Evolutionary conservation across 2,113 vertebrate species (phyloP).

Genomic region (Athene noctua): DNA sequence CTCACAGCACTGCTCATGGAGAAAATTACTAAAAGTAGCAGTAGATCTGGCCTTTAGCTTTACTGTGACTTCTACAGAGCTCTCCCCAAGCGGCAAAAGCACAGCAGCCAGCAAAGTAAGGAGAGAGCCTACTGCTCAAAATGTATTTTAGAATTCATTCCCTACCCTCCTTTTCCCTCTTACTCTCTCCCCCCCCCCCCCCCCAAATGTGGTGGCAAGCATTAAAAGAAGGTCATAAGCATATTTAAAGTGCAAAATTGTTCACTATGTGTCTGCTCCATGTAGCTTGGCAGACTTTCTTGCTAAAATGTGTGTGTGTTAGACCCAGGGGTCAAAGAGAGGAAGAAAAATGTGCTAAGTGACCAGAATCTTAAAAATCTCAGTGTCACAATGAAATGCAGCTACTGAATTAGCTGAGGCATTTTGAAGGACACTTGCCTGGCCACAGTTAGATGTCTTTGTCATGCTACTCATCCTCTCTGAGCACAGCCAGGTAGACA

Average conservation of each 20-base stretch:
- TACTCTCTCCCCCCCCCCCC: neutral
- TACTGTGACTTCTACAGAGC: neutral
- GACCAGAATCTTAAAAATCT: neutral
- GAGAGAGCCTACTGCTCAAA: neutral
- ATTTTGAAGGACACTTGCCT: neutral
- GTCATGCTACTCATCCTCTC: neutral
- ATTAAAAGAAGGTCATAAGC: neutral
- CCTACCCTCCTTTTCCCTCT: neutral
- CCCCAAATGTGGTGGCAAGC: neutral
- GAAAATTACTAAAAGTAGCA: rapidly evolving
- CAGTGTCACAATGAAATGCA: neutral
- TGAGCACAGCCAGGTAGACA: neutral
- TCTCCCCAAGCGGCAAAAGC: neutral
- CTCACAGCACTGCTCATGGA: neutral
- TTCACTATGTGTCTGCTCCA: neutral
- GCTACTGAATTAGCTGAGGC: neutral
- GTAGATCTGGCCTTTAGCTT: neutral
- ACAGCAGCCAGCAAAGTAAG: neutral
- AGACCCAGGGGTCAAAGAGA: neutral
- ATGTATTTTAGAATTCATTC: neutral
- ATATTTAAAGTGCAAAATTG: neutral
- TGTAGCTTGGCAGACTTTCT: neutral
- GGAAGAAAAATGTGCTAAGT: neutral
- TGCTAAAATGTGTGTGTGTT: neutral
- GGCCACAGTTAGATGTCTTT: neutral